Evolutionary conservation across 1,140 invertebrate species (phyloP).

Genomic region (Protaetia brevitarsis): DNA sequence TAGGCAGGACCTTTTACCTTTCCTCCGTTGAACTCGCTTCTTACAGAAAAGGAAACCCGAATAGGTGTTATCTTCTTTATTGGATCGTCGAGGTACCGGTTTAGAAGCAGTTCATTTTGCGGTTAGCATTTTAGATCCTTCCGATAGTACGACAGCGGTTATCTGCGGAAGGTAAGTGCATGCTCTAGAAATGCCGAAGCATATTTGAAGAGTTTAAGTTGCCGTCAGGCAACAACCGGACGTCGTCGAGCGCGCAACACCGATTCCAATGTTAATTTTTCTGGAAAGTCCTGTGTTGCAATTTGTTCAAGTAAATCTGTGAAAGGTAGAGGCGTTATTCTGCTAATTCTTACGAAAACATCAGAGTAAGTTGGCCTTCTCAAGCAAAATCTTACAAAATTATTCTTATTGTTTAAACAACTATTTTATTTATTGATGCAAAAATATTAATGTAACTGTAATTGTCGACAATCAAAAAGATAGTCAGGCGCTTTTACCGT

Average conservation of each 20-base stretch:
- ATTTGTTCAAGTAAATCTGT: too few relatives aligned
- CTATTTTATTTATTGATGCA: too few relatives aligned
- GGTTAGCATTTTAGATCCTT: slow-evolving; percentile 12
- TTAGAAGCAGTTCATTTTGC: slow-evolving; percentile 7
- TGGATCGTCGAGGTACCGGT: slow-evolving; percentile 9
- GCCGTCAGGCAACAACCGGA: background rate
- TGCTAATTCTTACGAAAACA: too few relatives aligned
- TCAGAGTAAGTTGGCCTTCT: too few relatives aligned
- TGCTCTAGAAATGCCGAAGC: background rate
- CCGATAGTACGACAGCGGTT: background rate
- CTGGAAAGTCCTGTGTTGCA: too few relatives aligned
- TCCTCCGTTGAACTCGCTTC: background rate
- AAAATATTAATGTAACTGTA: too few relatives aligned
- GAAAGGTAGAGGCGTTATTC: too few relatives aligned
- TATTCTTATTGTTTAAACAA: too few relatives aligned
- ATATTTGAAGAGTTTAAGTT: slow-evolving; percentile 4
- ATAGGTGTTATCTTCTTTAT: slow-evolving; percentile 13
- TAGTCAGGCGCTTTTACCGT: too few relatives aligned
- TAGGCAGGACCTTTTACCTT: background rate
- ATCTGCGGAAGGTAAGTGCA: slow-evolving; percentile 7
- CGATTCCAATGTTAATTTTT: background rate
- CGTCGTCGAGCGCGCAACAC: background rate
- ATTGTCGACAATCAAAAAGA: too few relatives aligned
- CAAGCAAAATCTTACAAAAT: too few relatives aligned
- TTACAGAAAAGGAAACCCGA: slow-evolving; percentile 9